Percentiles rank a stretch among this genome's conserved stretches.
Conservation (phyloP, 2,888 invertebrate species). For the Uloborus plumipes region DNA sequence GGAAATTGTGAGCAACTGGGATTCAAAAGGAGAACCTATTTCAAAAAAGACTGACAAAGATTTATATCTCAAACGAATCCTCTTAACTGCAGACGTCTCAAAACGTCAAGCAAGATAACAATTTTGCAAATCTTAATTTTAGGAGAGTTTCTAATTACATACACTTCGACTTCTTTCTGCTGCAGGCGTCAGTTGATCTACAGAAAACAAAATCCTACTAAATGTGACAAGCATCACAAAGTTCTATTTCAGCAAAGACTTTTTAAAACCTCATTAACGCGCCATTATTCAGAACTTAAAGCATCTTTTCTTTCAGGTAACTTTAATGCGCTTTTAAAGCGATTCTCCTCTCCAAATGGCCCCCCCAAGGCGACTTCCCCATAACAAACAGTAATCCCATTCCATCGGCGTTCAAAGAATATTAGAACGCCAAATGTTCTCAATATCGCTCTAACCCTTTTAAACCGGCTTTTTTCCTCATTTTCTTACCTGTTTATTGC, state of each 20-base stretch:
- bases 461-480: slow-evolving; percentile 16
- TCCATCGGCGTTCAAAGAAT: slow-evolving; percentile 28
- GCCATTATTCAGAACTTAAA: slow-evolving; percentile 45
- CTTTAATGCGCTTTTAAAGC: slow-evolving; percentile 57
- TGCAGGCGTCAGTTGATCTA: slow-evolving; percentile 4
- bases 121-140: too few species aligned
- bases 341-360: slow-evolving; percentile 35
- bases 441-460: slow-evolving; percentile 49
- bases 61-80: too few species aligned
- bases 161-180: not conserved
- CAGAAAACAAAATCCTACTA: not conserved
- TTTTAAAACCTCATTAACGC: slow-evolving; percentile 62
- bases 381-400: slow-evolving; percentile 55
- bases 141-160: too few species aligned
- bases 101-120: too few species aligned
- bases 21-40: too few species aligned
- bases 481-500: slow-evolving; percentile 23
- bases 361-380: slow-evolving; percentile 49
- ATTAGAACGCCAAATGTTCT: slow-evolving; percentile 18
- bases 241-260: slow-evolving; percentile 31
- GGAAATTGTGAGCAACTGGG: too few species aligned
- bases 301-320: slow-evolving; percentile 33
- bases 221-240: not conserved
- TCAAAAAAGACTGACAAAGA: too few species aligned
- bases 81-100: too few species aligned